Base-by-base conservation (phyloP, 2,888 invertebrate genomes). In the Macaria notata region DNA sequence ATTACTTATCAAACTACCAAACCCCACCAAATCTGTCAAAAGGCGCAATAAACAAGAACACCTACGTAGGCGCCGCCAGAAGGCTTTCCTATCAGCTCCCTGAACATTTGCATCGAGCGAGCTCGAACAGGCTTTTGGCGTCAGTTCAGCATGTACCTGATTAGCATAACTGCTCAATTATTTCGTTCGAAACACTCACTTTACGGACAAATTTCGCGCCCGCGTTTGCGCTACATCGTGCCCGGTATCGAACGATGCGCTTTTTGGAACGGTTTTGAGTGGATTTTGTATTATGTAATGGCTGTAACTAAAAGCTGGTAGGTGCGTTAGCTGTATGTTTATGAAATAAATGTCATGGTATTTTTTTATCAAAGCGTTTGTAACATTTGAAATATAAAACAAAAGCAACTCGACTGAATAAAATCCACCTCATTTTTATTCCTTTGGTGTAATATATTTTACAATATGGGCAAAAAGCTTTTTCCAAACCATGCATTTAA, bases 151-250 rank as follows among this genome's bases (percentile, higher is more conserved):
- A 78, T 81, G 84, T 85, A 73, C 70, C 83, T 84, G 83, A 88
- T 88, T 89, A 86, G 77, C 88, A 88, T 89, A 89, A 88, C 88
- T 84, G 85, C 86, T 85, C 88, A 86, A 88, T 88, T 88, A 87
- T 88, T 86, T 87, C 81, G 83, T 82, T 81, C 78, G 76, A 81
- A 84, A 85, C 83, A 85, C 82, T 81, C 83, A 83, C 82, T 88
- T 85, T 82, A 82, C 83, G 81, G 81, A 81, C 74, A 79, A 80
- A 84, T 83, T 84, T 81, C 71, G 81, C 44, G 84, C 82, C 84
- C 81, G 80, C 77, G 78, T 83, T 84, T 81, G 81, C 78, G 78
- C 79, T 56, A 46, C 43, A 54, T 58, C 55, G 38, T 45, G 39
- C 9, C 30, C 46, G 31, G 8, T 49, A 49, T 49, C 49, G 38